Conservation (phyloP, 2,888 invertebrate species). For the Julus scandinavius region DNA sequence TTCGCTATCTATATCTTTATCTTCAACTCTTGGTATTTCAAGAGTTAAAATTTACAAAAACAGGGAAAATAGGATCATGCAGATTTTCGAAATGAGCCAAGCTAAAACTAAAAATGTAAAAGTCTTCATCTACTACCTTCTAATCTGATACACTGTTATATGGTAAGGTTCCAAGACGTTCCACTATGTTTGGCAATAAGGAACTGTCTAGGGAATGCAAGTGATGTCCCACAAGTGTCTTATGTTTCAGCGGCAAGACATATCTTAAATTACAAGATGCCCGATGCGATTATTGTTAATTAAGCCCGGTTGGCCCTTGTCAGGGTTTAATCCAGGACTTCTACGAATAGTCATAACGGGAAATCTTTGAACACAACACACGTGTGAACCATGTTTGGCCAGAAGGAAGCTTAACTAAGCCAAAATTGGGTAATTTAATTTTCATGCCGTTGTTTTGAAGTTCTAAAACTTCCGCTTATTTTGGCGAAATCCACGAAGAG, state of each 20-base stretch:
- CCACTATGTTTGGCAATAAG: not conserved
- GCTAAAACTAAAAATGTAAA: too few species aligned
- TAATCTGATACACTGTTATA: not conserved
- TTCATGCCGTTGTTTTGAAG: not conserved
- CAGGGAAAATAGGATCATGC: too few species aligned
- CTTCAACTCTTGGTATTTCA: too few species aligned
- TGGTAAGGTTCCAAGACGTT: not conserved
- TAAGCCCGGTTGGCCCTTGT: not conserved
- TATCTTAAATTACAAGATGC: not conserved
- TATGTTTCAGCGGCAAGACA: not conserved
- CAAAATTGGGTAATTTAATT: not conserved
- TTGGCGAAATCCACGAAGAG: not conserved
- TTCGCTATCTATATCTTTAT: not conserved
- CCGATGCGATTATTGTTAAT: not conserved
- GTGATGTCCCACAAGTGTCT: not conserved
- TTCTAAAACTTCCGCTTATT: constrained; percentile 1
- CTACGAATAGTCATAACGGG: not conserved
- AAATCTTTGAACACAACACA: not conserved
- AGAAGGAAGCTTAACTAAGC: not conserved
- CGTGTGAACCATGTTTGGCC: not conserved
- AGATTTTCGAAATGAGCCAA: too few species aligned
- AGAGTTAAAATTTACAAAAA: too few species aligned
- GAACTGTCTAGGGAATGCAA: not conserved
- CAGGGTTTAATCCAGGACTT: not conserved
- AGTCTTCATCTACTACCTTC: too few species aligned